phyloP scores from a whole-genome alignment of 2,797 vertebrate species.

The Gobio occitaniae region DNA sequence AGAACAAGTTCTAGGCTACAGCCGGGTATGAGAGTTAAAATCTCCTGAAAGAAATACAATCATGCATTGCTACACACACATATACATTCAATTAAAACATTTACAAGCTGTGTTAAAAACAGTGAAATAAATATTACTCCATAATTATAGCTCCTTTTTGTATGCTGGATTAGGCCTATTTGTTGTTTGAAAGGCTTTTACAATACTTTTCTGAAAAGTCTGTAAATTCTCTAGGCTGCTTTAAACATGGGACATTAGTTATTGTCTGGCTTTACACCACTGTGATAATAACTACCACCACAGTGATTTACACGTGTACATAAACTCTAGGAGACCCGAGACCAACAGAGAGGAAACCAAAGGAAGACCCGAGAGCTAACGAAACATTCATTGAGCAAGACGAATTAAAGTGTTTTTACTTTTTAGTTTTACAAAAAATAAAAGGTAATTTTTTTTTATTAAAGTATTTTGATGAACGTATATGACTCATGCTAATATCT shows the following conservation, averaged over 20 bases:
- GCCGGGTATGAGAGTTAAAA: neutral
- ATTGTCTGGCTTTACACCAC: constrained; percentile 7
- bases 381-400: neutral
- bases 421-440: no score
- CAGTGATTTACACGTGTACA: neutral
- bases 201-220: neutral
- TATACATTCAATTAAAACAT: no score
- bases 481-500: neutral
- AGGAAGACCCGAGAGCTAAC: neutral
- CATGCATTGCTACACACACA: neutral
- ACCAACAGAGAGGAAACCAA: neutral
- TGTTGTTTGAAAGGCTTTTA: neutral
- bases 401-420: rapidly evolving
- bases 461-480: neutral
- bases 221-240: neutral
- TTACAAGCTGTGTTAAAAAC: no score
- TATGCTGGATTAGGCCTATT: neutral
- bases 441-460: neutral
- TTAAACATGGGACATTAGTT: neutral
- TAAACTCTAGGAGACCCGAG: neutral
- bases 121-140: neutral
- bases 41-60: neutral
- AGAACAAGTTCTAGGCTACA: no score
- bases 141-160: neutral
- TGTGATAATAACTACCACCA: constrained; percentile 9